Conservation (phyloP, 2,888 invertebrate species). For the Vannuccia rotundouncinata region DNA sequence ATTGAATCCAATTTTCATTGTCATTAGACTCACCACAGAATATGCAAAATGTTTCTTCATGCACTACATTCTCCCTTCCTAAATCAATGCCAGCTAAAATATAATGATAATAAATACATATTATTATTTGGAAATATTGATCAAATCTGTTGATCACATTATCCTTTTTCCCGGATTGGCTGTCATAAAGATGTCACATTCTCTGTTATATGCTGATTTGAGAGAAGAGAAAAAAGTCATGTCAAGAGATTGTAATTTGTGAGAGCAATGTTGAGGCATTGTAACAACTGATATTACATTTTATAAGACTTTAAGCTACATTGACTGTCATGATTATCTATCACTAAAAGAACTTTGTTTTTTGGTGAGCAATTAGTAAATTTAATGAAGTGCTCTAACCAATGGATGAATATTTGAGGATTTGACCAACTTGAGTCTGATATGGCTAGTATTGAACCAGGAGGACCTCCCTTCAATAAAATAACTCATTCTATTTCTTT, state of each 20-base stretch:
- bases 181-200: slow-evolving; percentile 49
- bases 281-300: slow-evolving; percentile 41
- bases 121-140: background rate
- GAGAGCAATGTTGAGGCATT: slow-evolving; percentile 41
- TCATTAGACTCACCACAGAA: background rate
- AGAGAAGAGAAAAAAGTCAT: slow-evolving; percentile 48
- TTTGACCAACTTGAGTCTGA: slow-evolving; percentile 41
- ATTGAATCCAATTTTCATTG: background rate
- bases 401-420: slow-evolving; percentile 39
- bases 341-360: slow-evolving; percentile 34
- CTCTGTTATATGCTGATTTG: slow-evolving; percentile 46
- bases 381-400: slow-evolving; percentile 39
- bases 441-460: slow-evolving; percentile 37
- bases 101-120: background rate
- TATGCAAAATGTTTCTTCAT: background rate
- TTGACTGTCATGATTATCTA: slow-evolving; percentile 41
- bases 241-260: slow-evolving; percentile 41
- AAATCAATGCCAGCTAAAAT: background rate
- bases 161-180: slow-evolving; percentile 48
- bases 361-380: slow-evolving; percentile 40
- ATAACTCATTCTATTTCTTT: slow-evolving; percentile 36
- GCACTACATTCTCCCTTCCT: background rate
- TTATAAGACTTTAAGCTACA: slow-evolving; percentile 38
- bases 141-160: too few relatives aligned
- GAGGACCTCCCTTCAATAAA: slow-evolving; percentile 38